These are phyloP conservation scores for Mythimna loreyi DNA, from an alignment of 2,888 invertebrate species.

Conservation along the genomic window DNA sequence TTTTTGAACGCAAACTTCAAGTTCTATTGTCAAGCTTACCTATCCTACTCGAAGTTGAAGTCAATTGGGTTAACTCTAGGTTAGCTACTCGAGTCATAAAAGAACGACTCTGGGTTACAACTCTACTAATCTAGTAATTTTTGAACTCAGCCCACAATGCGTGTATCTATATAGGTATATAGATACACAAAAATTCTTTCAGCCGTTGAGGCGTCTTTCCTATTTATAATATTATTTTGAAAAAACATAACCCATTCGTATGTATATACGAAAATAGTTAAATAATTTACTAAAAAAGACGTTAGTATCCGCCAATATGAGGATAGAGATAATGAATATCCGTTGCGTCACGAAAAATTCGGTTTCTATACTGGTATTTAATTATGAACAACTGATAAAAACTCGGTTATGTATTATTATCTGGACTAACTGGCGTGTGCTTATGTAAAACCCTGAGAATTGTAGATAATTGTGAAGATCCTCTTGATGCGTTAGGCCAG, in stretches of 20 bases:
- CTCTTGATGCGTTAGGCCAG: background rate
- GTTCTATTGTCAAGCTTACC: no score
- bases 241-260: background rate
- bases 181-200: no score
- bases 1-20: no score
- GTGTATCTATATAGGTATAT: no score
- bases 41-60: no score
- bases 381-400: slow-evolving; percentile 22
- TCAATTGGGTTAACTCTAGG: no score
- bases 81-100: no score
- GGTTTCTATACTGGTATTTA: background rate
- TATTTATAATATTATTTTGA: no score
- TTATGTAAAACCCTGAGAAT: slow-evolving; percentile 14
- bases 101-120: no score
- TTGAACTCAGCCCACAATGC: no score
- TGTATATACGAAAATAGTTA: background rate
- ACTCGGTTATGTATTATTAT: slow-evolving; percentile 14
- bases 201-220: no score
- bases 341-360: slow-evolving; percentile 11
- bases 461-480: slow-evolving; percentile 10
- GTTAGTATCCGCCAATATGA: slow-evolving; percentile 1
- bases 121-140: no score
- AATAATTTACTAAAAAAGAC: slow-evolving; percentile 1
- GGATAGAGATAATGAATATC: slow-evolving; percentile 17
- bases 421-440: background rate